Conservation (phyloP, 2,888 invertebrate species). For the Microdon myrmicae region DNA sequence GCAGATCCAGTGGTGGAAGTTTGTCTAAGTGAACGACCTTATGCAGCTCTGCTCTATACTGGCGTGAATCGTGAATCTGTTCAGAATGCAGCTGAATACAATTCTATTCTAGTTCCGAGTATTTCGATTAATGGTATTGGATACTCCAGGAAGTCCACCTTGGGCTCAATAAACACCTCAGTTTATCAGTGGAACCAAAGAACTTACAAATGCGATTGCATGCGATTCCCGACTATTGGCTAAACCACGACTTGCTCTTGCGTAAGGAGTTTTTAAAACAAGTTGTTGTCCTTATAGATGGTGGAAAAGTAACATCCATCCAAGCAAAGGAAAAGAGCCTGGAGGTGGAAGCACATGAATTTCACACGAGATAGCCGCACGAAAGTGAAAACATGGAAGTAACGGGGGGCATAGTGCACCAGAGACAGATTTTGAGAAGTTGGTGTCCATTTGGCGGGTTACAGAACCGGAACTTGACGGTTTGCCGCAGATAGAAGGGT, state of each 20-base stretch:
- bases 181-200: not conserved
- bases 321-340: not conserved
- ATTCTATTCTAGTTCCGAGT: too few species aligned
- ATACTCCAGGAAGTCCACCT: constrained; percentile 3
- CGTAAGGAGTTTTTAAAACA: not conserved
- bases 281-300: constrained; percentile 2
- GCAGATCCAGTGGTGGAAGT: not conserved
- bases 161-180: constrained; percentile 2
- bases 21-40: not conserved
- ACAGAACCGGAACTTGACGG: not conserved
- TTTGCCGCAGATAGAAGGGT: not conserved
- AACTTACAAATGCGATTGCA: not conserved
- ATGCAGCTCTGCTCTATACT: too few species aligned
- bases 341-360: not conserved
- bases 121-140: constrained; percentile 2
- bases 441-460: too few species aligned
- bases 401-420: not conserved
- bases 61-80: not conserved
- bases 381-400: not conserved
- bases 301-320: not conserved
- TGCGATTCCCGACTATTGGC: not conserved
- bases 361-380: not conserved
- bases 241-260: not conserved
- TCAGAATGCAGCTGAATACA: too few species aligned
- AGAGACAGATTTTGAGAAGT: not conserved